Base-by-base conservation (phyloP, 2,113 vertebrate genomes). In the Andinoacara biseriatus region DNA sequence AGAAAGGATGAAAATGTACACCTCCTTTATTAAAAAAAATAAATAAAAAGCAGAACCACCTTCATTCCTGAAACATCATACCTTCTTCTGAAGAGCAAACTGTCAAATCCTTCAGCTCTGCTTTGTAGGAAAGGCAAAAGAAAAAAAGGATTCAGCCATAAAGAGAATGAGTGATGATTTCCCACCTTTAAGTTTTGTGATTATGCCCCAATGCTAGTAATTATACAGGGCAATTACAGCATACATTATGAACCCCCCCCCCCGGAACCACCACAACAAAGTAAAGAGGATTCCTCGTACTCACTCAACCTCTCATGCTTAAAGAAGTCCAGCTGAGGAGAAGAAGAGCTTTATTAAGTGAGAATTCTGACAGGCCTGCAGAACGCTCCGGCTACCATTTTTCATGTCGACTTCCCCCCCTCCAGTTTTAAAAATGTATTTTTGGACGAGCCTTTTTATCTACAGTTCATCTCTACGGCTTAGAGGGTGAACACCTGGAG, bases 171-270 rank as follows among this genome's bases (percentile, higher is more conserved):
- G 62, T 58, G 31, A 85, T 69, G 86, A 85, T 84, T 82, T 35
- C 24, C 80, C 29, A 81, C 86, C 78, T 85, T 90, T 62, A 82
- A 78, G 76, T 80, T 79, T 78, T 35, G 38, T 7, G 49, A 82
- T 87, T 77, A 62, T 33, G 43, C 59, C 87, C 43, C 52, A 52
- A 88, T 82, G 63, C 78, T 86, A 81, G 85, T 88, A 85, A 94
- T 93, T 90, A 89, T 40, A 49, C 75, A 75, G 33, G 24, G 56
- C 80, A 93, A 93, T 93, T 91, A 89, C 84, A 83, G 88, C 65
- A 40, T 56, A 82, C 56, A 74, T 87, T 78, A 81, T 81, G 40
- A 86, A 79, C 61, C 54, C 69, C 56, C 52, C 60, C 33, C 82
- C 56, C 57, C 58, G 35, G 24, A 56, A 24, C 57, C 59, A 52